A percentile compares a stretch with the other conserved stretches of the same genome.
These are phyloP conservation scores for Nesoenas mayeri DNA, from an alignment of 2,113 vertebrate species.

Conservation along the genomic window DNA sequence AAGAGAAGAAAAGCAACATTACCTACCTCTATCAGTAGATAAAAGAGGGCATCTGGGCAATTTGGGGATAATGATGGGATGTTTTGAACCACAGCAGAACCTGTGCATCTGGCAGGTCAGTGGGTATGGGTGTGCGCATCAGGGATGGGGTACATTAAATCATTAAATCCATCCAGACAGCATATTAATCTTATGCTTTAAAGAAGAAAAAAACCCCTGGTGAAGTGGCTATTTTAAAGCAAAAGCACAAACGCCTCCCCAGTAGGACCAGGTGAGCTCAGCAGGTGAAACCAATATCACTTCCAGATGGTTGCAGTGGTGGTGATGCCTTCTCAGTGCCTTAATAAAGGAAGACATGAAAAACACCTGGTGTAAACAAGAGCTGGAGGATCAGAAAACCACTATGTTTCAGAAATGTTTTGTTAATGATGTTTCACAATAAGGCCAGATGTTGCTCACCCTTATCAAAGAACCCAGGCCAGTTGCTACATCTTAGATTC, in stretches of 20 bases:
- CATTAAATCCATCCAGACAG: background rate
- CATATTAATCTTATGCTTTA: background rate
- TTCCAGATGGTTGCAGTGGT: background rate
- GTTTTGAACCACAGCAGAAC: background rate
- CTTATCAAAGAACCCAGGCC: background rate
- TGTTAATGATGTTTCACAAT: background rate
- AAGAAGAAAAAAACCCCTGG: accelerated
- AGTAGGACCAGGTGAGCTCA: background rate
- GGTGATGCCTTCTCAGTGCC: background rate
- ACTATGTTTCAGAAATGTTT: accelerated
- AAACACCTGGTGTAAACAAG: accelerated
- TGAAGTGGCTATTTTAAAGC: accelerated
- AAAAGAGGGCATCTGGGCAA: accelerated
- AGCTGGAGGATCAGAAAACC: background rate
- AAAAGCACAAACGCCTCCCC: accelerated
- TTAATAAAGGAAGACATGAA: accelerated
- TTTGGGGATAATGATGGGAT: background rate
- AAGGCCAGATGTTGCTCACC: background rate
- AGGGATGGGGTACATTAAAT: too few relatives aligned
- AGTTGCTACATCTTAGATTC: background rate
- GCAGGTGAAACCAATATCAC: background rate
- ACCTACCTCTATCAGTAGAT: background rate
- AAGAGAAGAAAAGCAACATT: accelerated
- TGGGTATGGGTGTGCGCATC: too few relatives aligned
- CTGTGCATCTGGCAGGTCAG: background rate